Conservation (phyloP, 2,113 vertebrate genomes). For the Sterrhoptilus dennistouni region DNA sequence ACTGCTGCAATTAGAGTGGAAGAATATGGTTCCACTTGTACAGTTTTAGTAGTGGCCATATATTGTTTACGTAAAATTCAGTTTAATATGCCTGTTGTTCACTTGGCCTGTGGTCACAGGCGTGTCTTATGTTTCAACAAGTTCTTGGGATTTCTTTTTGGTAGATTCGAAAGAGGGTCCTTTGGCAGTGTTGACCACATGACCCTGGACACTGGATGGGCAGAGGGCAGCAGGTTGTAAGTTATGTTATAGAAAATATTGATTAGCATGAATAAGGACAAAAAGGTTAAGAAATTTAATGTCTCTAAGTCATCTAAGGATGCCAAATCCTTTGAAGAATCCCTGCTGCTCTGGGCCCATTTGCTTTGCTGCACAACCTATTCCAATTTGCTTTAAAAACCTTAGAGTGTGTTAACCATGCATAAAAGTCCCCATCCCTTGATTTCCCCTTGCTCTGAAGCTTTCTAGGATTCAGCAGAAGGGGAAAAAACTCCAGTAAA, state of each 20-base stretch:
- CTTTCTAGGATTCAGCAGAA: not conserved
- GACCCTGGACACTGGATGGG: not conserved
- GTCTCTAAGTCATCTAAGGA: not conserved
- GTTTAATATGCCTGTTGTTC: not conserved
- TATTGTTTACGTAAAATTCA: not conserved
- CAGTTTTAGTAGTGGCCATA: not conserved
- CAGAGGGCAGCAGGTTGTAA: rapidly evolving
- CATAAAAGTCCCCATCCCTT: not conserved
- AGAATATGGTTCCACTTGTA: not conserved
- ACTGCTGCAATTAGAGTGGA: not conserved
- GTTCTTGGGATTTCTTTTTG: not conserved
- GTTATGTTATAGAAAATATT: not conserved
- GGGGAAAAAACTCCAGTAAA: not conserved
- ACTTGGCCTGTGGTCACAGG: not conserved
- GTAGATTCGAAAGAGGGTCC: not conserved
- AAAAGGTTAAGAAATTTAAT: not conserved
- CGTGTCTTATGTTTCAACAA: not conserved
- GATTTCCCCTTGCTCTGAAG: not conserved
- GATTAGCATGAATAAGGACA: not conserved
- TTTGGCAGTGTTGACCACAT: not conserved
- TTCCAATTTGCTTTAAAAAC: not conserved
- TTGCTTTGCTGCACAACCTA: not conserved
- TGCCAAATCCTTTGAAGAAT: not conserved
- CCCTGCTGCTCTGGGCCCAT: not conserved
- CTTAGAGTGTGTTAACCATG: not conserved